Percentiles rank a stretch among this genome's conserved stretches.
Evolutionary conservation across 92 coral and sea anemone genomes (phyloP).

Genomic region (Siderastrea siderea): DNA sequence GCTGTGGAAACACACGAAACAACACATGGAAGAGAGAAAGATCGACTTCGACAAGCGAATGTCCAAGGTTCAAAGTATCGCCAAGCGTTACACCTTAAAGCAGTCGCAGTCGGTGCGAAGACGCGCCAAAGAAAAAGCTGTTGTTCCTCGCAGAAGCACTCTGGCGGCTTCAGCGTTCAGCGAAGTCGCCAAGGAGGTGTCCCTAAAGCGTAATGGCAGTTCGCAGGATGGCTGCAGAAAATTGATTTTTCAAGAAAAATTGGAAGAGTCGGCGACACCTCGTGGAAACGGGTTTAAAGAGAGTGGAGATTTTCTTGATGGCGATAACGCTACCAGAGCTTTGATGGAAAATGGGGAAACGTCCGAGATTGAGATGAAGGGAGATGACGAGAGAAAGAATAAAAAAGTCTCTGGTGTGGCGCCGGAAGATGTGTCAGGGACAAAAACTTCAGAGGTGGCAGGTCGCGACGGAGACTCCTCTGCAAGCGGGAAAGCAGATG

Average conservation of each 20-base stretch:
- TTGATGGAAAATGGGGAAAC: background rate
- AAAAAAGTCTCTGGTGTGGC: background rate
- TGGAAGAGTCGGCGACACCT: background rate
- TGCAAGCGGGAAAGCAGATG: no score
- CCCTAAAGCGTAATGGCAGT: background rate
- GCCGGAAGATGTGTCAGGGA: background rate
- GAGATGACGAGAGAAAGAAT: background rate
- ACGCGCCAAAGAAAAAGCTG: slow-evolving; percentile 11
- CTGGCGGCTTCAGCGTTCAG: slow-evolving; percentile 29
- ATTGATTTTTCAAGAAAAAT: background rate
- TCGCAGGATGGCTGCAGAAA: background rate
- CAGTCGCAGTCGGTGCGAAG: slow-evolving; percentile 37
- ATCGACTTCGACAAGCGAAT: slow-evolving; percentile 19
- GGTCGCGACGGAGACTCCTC: no score
- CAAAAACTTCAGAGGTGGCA: background rate
- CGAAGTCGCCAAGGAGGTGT: slow-evolving; percentile 9
- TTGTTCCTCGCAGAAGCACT: slow-evolving; percentile 30
- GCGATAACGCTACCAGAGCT: background rate
- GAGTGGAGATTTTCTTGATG: slow-evolving; percentile 8
- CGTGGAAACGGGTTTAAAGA: background rate
- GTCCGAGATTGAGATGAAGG: background rate
- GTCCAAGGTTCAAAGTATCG: slow-evolving; percentile 35
- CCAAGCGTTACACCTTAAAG: slow-evolving; percentile 18
- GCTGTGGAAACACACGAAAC: slow-evolving; percentile 35
- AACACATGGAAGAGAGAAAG: slow-evolving; percentile 31